These are phyloP conservation scores for Papilio xuthus DNA, from an alignment of 1,140 invertebrate genomes.

Conservation along the genomic window DNA sequence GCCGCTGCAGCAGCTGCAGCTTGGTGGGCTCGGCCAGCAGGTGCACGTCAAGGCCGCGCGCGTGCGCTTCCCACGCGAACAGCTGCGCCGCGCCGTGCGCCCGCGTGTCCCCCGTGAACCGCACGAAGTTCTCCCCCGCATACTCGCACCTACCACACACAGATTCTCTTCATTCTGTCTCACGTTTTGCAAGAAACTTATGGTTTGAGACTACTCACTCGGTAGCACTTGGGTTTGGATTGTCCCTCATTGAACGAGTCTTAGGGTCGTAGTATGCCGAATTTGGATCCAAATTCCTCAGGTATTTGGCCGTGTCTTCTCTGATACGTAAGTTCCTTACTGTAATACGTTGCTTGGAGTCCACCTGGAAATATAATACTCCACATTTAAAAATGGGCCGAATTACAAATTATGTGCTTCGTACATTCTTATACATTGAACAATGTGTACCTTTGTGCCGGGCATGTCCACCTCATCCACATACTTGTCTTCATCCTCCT, in stretches of 20 bases:
- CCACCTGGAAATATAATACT: constrained; percentile 84
- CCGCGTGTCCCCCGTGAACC: constrained; percentile 96
- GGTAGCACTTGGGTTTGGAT: constrained; percentile 91
- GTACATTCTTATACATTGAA: too few relatives aligned
- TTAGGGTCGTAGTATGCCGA: constrained; percentile 99
- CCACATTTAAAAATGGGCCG: constrained; percentile 10
- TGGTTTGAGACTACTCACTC: constrained; percentile 82
- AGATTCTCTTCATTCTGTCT: not conserved
- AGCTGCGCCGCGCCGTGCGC: constrained; percentile 95
- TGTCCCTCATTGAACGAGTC: constrained; percentile 98
- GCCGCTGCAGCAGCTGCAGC: constrained; percentile 94
- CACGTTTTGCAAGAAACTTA: not conserved
- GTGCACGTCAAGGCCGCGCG: constrained; percentile 97
- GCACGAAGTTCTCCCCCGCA: constrained; percentile 97
- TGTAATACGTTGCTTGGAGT: constrained; percentile 99
- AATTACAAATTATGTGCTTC: not conserved
- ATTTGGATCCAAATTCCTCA: constrained; percentile 97
- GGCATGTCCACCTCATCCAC: constrained; percentile 99
- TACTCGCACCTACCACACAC: constrained; percentile 85
- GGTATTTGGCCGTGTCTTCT: constrained; percentile 99
- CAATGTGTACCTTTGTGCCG: constrained; percentile 89
- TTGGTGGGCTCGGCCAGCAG: constrained; percentile 98
- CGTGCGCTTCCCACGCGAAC: constrained; percentile 99
- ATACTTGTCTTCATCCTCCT: constrained; percentile 97
- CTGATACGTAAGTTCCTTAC: constrained; percentile 98